Evolutionary conservation across 2,113 vertebrate genomes (phyloP), one percentile per base, ranked within the genome.

Genomic region (Catharus minimus): DNA sequence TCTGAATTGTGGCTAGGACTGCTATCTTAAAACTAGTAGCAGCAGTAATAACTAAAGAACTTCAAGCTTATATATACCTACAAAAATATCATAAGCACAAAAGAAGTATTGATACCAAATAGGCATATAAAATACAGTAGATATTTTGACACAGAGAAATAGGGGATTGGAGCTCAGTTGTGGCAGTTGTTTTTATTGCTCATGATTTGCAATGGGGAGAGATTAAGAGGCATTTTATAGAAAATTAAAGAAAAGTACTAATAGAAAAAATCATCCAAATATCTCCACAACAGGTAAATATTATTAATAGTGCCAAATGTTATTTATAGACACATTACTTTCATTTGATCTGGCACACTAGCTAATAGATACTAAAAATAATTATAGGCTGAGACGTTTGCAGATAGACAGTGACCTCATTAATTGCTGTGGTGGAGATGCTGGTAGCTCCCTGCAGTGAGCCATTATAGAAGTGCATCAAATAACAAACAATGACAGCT

Each of bases 401-500:
- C 9, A 9, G 74, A 77, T 88, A 97, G 95, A 96, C 24, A 90
- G 93, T 96, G 95, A 97, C 96, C 96, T 95, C 96, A 96, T 97
- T 97, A 97, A 97, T 97, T 97, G 95, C 52, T 73, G 73, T 83
- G 96, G 95, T 95, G 95, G 82, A 96, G 95, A 95, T 90, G 92
- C 50, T 93, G 88, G 93, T 90, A 92, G 88, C 88, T 97, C 89
- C 94, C 96, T 96, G 90, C 95, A 95, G 93, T 95, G 95, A 96
- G 78, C 96, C 96, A 96, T 97, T 97, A 96, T 38, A 86, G 86
- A 91, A 96, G 84, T 72, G 65, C 95, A 96, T 97, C 96, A 97
- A 89, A 97, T 97, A 97, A 95, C 96, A 97, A 97, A 96, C 89
- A 96, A 89, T 96, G 97, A 96, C 97, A 97, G 91, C 94, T 87